phyloP scores from a whole-genome alignment of 2,797 vertebrate genomes.

The Bovichtus variegatus region DNA sequence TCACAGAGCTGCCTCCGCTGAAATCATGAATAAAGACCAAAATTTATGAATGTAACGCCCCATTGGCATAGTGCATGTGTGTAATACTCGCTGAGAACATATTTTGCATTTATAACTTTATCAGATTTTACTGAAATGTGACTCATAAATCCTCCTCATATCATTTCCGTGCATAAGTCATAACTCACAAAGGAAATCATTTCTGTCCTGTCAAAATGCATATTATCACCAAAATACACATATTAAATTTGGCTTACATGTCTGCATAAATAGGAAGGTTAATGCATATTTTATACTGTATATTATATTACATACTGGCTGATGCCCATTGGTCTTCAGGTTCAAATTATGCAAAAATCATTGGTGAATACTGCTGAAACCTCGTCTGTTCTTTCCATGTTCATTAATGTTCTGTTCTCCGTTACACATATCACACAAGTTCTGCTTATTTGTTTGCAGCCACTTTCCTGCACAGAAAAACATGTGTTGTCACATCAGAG shows the following conservation, averaged over 20 bases:
- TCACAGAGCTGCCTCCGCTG: background rate
- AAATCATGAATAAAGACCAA: constrained; percentile 18
- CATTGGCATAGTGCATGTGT: background rate
- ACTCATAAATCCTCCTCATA: constrained; percentile 7
- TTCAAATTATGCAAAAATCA: background rate
- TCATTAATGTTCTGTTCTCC: background rate
- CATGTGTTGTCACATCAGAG: background rate
- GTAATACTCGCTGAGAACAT: background rate
- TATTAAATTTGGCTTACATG: background rate
- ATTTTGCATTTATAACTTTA: background rate
- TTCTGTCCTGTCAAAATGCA: background rate
- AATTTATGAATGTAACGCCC: constrained; percentile 15
- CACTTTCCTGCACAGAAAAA: background rate
- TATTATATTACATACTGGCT: background rate
- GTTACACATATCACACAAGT: background rate
- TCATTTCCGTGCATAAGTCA: background rate
- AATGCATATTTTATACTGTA: background rate
- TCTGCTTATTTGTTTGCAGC: constrained; percentile 1
- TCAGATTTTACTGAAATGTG: background rate
- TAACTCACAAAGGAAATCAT: background rate
- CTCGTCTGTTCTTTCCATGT: background rate
- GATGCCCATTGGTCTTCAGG: background rate
- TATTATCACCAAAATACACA: background rate
- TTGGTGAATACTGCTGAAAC: background rate
- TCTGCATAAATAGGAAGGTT: background rate